A percentile compares a stretch with the other conserved stretches of the same genome.
phyloP scores from a whole-genome alignment of 2,888 invertebrate species.

The Sminthurinus aureus region DNA sequence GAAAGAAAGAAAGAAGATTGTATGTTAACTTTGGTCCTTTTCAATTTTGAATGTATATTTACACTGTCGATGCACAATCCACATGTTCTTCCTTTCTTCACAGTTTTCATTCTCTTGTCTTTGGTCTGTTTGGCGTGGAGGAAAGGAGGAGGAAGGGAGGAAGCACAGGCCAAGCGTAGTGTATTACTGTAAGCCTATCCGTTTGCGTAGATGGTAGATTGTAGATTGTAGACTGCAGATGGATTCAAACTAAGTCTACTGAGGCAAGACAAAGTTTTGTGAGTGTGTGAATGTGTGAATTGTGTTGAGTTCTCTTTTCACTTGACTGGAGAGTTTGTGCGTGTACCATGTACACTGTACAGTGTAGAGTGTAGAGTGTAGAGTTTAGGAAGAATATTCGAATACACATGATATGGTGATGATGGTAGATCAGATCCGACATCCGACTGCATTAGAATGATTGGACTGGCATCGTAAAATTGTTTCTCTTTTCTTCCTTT shows the following conservation, averaged over 20 bases:
- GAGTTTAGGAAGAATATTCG: background rate
- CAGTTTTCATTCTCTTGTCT: background rate
- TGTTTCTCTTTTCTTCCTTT: background rate
- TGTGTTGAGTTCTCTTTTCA: background rate
- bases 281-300: background rate
- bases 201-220: too few species aligned
- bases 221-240: background rate
- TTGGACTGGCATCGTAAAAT: conserved; percentile 28
- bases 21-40: too few species aligned
- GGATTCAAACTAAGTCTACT: background rate
- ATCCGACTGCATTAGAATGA: conserved; percentile 47
- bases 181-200: too few species aligned
- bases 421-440: conserved; percentile 45
- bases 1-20: too few species aligned
- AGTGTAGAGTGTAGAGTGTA: background rate
- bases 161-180: background rate
- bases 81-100: too few species aligned
- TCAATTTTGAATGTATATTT: too few species aligned
- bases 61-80: too few species aligned
- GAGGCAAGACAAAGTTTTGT: background rate
- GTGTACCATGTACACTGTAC: background rate
- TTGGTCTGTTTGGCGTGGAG: background rate
- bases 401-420: conserved; percentile 29
- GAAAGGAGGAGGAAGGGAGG: background rate
- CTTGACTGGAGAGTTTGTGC: background rate